Conservation (phyloP, 2,113 vertebrate genomes). For the Gobiocypris rarus region DNA sequence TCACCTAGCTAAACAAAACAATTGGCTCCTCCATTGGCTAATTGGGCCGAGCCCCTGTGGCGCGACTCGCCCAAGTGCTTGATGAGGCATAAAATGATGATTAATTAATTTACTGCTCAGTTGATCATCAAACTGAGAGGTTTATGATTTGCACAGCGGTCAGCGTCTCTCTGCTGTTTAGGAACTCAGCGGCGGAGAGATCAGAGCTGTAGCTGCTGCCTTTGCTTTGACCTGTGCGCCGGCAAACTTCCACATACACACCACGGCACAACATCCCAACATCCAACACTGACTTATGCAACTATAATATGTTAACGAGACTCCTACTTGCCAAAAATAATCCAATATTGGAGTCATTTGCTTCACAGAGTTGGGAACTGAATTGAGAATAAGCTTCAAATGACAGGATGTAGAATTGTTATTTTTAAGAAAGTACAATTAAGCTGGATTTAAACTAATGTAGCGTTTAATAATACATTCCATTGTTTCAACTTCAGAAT, state of each 20-base stretch:
- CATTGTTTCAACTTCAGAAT: background rate
- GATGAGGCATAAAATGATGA: conserved; percentile 99
- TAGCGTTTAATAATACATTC: background rate
- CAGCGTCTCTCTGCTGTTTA: conserved; percentile 74
- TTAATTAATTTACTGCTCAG: conserved; percentile 99
- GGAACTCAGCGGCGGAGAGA: conserved; percentile 70
- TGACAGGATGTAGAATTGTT: background rate
- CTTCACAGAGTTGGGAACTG: background rate
- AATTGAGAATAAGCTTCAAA: background rate
- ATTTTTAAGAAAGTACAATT: background rate
- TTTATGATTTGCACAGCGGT: conserved; percentile 96
- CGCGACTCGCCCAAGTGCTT: conserved; percentile 90
- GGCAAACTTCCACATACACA: conserved; percentile 57
- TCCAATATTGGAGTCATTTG: background rate
- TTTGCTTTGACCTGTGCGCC: conserved; percentile 85
- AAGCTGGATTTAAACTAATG: background rate
- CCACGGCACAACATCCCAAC: no score
- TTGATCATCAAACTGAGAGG: conserved; percentile 95
- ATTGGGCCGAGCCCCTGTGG: conserved; percentile 84
- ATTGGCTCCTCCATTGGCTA: conserved; percentile 89
- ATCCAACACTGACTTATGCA: background rate
- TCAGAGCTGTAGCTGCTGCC: conserved; percentile 77
- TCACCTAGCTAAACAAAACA: conserved; percentile 92
- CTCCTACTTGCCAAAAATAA: background rate
- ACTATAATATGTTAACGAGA: background rate